Base-by-base conservation (phyloP, 2,888 invertebrate species). In the Apamea monoglypha region DNA sequence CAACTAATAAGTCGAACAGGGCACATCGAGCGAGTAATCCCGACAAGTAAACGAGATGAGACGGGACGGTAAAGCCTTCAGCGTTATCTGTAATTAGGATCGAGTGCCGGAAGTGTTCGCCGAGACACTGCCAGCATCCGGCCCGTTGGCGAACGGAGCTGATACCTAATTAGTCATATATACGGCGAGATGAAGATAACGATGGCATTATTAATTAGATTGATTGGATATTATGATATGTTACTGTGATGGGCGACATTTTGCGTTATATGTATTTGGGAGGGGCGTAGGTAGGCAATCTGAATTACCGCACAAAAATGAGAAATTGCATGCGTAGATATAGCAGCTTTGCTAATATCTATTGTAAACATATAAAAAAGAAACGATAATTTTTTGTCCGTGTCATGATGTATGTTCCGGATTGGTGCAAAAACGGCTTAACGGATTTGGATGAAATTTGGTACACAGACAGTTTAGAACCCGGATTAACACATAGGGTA, bases 51-150 rank as follows among this genome's bases (percentile, higher is more conserved):
- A 94, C 91, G 93, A 94, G 95, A 94, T 93, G 93, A 91, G 92
- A 88, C 90, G 90, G 92, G 91, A 92, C 90, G 90, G 89, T 87
- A 88, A 88, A 91, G 88, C 87, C 89, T 91, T 88, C 91, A 91
- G 88, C 92, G 92, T 94, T 96, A 96, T 96, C 96, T 96, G 94
- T 96, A 96, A 96, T 96, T 96, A 96, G 95, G 94, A 95, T 95
- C 95, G 93, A 94, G 93, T 93, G 92, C 90, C 91, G 93, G 93
- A 94, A 95, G 93, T 89, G 88, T 92, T 91, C 91, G 87, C 89
- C 88, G 92, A 93, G 94, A 93, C 92, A 92, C 92, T 91, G 91
- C 90, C 90, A 91, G 89, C 88, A 91, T 91, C 92, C 90, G 90
- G 86, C 88, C 88, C 83, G 82, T 76, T 76, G 75, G 81, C 71